Conservation (phyloP, 2,797 vertebrate genomes). For the Channallabes apus region DNA sequence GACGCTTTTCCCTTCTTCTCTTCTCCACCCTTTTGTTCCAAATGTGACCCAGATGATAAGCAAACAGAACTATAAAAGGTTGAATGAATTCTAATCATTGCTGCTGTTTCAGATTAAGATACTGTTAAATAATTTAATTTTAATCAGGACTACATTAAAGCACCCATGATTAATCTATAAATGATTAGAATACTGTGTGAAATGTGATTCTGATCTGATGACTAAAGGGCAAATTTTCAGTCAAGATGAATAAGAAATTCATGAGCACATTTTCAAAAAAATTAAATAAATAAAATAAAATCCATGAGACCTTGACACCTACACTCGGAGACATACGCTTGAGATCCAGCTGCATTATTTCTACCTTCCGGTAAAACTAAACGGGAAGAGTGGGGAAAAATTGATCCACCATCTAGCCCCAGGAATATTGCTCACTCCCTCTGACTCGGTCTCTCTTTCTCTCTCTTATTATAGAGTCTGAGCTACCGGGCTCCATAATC, state of each 20-base stretch:
- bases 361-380: constrained; percentile 52
- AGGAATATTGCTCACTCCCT: constrained; percentile 63
- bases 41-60: not conserved
- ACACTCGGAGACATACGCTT: constrained; percentile 30
- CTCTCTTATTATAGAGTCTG: constrained; percentile 79
- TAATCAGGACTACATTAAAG: constrained; percentile 32
- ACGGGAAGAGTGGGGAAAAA: constrained; percentile 62
- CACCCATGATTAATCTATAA: constrained; percentile 32
- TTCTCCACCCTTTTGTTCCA: not conserved
- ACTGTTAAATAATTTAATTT: constrained; percentile 29
- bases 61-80: constrained; percentile 3
- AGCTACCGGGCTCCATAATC: constrained; percentile 82
- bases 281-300: constrained; percentile 12
- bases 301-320: constrained; percentile 38
- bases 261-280: constrained; percentile 40
- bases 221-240: constrained; percentile 18
- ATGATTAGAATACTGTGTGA: constrained; percentile 15
- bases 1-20: not conserved
- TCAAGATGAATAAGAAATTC: constrained; percentile 36
- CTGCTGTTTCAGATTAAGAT: constrained; percentile 26
- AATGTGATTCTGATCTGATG: not conserved
- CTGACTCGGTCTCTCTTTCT: constrained; percentile 52
- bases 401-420: constrained; percentile 71
- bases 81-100: constrained; percentile 15
- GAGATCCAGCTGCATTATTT: constrained; percentile 47